phyloP scores from a whole-genome alignment of 2,888 invertebrate species.

The Tenthredo mesomela region DNA sequence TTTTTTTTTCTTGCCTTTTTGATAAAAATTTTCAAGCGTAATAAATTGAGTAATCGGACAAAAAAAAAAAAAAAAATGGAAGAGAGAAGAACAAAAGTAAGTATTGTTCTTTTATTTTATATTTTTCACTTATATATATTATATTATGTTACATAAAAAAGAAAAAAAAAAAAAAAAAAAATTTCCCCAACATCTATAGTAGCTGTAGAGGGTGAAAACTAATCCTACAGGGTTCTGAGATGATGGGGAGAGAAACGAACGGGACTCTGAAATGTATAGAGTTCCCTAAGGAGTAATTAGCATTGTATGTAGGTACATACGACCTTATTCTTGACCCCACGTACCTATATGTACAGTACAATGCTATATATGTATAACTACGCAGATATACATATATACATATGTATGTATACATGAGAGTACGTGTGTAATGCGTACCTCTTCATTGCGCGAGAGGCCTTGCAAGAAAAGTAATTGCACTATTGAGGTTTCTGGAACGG shows the following conservation, averaged over 20 bases:
- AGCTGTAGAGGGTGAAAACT: not conserved
- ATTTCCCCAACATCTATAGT: not conserved
- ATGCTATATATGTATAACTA: not conserved
- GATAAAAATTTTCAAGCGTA: no score
- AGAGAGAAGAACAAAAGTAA: no score
- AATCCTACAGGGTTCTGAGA: not conserved
- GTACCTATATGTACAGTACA: not conserved
- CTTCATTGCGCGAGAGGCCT: conserved; percentile 6
- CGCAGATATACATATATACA: no score
- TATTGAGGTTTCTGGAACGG: not conserved
- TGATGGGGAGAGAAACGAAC: no score
- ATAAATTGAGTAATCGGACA: no score
- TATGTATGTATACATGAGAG: not conserved
- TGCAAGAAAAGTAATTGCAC: conserved; percentile 31
- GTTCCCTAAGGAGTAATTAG: conserved; percentile 35
- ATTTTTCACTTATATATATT: not conserved
- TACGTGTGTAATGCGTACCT: conserved; percentile 10
- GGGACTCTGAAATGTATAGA: not conserved
- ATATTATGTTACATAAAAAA: no score
- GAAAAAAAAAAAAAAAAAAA: no score
- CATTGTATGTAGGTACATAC: not conserved
- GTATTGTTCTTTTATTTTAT: no score
- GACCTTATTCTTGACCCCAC: conserved; percentile 25
- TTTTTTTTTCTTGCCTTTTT: no score
- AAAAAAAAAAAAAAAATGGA: no score